Evolutionary conservation across 1,140 invertebrate genomes (phyloP).

Genomic region (Anthonomus grandis): DNA sequence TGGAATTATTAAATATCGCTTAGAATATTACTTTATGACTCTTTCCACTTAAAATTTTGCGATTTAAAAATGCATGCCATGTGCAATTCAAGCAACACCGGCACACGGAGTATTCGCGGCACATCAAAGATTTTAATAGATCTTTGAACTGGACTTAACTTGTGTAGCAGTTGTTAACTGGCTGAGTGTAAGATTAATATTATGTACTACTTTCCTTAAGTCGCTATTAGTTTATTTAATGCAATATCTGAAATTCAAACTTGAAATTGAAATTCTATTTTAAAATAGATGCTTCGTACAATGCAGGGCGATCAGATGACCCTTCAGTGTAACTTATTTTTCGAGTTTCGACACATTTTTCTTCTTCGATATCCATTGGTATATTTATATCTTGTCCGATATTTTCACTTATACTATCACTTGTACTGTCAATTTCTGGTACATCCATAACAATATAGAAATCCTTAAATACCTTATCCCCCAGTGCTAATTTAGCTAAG

Average conservation of each 20-base stretch:
- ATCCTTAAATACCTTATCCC: background rate
- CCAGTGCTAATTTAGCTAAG: conserved; percentile 2
- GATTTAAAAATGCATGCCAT: too few species aligned
- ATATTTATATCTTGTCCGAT: conserved; percentile 2
- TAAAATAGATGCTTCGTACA: conserved; percentile 1
- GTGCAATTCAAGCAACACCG: too few species aligned
- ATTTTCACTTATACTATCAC: too few species aligned
- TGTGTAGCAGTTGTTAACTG: conserved; percentile 6
- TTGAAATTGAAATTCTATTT: conserved; percentile 3
- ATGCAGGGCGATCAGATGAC: background rate
- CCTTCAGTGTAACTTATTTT: conserved; percentile 5
- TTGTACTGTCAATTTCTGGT: conserved; percentile 1
- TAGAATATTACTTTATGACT: too few species aligned
- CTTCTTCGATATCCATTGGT: conserved; percentile 7
- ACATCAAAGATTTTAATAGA: too few species aligned
- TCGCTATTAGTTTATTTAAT: conserved; percentile 2
- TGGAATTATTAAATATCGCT: too few species aligned
- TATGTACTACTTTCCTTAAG: conserved; percentile 1
- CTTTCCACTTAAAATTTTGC: too few species aligned
- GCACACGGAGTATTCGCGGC: too few species aligned
- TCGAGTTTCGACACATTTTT: conserved; percentile 2
- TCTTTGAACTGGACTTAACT: too few species aligned
- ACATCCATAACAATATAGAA: conserved; percentile 6
- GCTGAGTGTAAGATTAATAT: conserved; percentile 5
- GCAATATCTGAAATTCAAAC: conserved; percentile 3